Evolutionary conservation across 2,113 vertebrate species (phyloP), one percentile per base, ranked within the genome.

Genomic region (Danio rerio): DNA sequence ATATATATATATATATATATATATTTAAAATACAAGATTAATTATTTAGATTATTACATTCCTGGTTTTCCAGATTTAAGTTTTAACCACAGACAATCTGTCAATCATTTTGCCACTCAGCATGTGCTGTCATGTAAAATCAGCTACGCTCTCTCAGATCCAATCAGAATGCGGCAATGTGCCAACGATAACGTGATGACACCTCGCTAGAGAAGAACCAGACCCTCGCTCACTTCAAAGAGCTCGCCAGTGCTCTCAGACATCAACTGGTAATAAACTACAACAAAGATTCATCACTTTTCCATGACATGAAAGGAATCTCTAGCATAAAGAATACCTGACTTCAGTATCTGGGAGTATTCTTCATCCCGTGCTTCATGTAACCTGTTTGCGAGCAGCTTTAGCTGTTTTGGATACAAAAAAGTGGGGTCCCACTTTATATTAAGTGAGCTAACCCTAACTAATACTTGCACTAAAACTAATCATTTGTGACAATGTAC

Each of bases 201-300:
- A 91, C 88, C 78, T 68, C 45, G 53, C 73, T 85, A 73, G 91
- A 92, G 81, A 88, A 85, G 89, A 92, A 90, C 86, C 92, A 92
- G 92, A 88, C 85, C 85, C 47, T 42, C 61, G 77, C 88, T 90
- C 86, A 91, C 92, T 91, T 93, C 93, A 93, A 92, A 92, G 91
- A 88, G 87, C 75, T 59, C 70, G 56, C 78, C 82, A 86, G 89
- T 83, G 89, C 89, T 93, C 91, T 91, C 75, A 89, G 91, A 91
- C 90, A 91, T 93, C 87, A 88, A 90, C 89, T 56, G 52, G 89
- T 89, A 89, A 88, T 92, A 93, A 93, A 93, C 88, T 88, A 89
- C 88, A 87, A 86, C 89, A 89, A 84, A 87, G 86, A 85, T 91
- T 90, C 90, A 90, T 91, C 85, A 40, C 84, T 90, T 83, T 89